Evolutionary conservation across 2,797 vertebrate genomes (phyloP).

Genomic region (Xiphorhynchus erythropygius): DNA sequence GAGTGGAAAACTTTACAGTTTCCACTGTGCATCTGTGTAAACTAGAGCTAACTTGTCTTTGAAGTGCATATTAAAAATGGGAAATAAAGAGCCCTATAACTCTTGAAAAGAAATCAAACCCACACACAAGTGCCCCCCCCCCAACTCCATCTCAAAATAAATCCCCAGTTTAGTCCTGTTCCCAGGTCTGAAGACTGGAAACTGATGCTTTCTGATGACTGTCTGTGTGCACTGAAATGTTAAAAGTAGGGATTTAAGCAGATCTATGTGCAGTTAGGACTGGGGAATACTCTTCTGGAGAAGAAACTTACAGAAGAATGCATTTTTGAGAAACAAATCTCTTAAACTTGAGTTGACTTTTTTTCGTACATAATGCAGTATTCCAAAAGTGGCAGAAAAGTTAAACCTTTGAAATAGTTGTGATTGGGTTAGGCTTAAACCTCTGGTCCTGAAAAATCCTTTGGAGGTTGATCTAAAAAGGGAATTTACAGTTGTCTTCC

Average conservation of each 20-base stretch:
- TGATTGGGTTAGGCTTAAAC: neutral
- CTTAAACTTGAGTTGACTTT: neutral
- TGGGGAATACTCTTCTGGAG: neutral
- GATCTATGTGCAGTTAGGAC: neutral
- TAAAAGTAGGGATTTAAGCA: neutral
- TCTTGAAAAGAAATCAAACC: neutral
- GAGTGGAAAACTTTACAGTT: neutral
- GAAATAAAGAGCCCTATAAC: neutral
- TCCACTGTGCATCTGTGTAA: neutral
- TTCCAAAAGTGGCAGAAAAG: neutral
- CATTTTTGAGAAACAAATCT: neutral
- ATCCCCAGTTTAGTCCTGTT: neutral
- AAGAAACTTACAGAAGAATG: neutral
- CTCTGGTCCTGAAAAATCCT: neutral
- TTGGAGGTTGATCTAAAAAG: neutral
- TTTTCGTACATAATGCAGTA: neutral
- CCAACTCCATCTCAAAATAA: neutral
- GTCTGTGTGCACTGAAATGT: neutral
- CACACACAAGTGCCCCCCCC: neutral
- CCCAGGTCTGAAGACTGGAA: neutral
- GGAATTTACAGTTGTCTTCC: neutral
- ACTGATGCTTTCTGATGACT: neutral
- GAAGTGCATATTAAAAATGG: neutral
- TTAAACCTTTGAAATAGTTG: neutral
- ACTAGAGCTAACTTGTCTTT: neutral